These are phyloP conservation scores for Chaitophorus viminalis DNA, from an alignment of 2,888 invertebrate species.

Conservation along the genomic window DNA sequence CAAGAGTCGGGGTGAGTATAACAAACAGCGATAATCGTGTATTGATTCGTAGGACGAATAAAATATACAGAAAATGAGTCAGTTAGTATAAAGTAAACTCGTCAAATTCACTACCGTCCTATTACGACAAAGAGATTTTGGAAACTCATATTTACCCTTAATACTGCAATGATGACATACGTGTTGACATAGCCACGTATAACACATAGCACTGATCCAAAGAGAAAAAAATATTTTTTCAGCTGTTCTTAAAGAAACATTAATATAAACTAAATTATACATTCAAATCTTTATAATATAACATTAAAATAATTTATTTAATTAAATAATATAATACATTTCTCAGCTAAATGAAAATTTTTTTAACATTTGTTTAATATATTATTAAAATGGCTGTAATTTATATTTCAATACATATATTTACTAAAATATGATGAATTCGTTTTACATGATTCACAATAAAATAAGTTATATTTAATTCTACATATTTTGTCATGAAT, in stretches of 20 bases:
- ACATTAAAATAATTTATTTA: background rate
- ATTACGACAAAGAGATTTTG: background rate
- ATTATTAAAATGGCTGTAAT: no score
- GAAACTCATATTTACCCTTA: background rate
- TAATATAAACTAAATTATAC: background rate
- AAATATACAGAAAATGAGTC: background rate
- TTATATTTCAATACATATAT: no score
- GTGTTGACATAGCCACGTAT: background rate
- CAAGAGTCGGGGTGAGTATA: background rate
- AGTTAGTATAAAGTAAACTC: background rate
- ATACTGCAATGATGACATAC: background rate
- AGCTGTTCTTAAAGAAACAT: background rate
- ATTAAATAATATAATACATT: no score
- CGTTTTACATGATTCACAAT: no score
- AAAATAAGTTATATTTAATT: no score
- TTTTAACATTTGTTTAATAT: no score
- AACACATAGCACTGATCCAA: background rate
- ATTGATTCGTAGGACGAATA: background rate
- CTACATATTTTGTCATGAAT: no score
- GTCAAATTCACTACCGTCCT: background rate
- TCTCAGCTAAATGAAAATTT: no score
- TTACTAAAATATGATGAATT: no score
- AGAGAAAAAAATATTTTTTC: background rate
- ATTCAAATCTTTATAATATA: background rate
- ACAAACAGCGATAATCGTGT: background rate